Percentiles rank a stretch among this genome's conserved stretches.
Conservation (phyloP, 2,113 vertebrate genomes). For the Jacana jacana region DNA sequence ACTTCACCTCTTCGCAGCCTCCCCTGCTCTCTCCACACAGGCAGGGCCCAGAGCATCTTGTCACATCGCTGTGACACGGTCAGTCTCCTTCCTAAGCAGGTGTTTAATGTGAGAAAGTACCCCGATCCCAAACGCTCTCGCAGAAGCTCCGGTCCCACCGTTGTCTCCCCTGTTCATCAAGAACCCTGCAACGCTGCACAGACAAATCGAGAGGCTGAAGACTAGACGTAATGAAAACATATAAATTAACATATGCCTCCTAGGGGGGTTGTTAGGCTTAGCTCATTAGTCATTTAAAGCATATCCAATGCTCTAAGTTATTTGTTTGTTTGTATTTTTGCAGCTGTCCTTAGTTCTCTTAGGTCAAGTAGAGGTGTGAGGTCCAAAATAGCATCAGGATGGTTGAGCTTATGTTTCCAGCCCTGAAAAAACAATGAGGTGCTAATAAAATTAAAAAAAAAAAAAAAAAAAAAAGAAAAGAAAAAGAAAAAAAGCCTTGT, state of each 20-base stretch:
- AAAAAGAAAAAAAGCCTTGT: background rate
- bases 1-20: background rate
- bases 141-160: background rate
- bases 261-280: constrained; percentile 12
- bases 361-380: constrained; percentile 64
- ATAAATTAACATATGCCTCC: constrained; percentile 55
- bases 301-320: constrained; percentile 35
- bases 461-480: background rate
- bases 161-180: background rate
- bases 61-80: rapidly evolving
- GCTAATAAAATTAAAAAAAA: constrained; percentile 39
- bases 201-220: background rate
- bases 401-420: constrained; percentile 53
- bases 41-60: background rate
- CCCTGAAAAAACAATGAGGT: constrained; percentile 68
- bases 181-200: background rate
- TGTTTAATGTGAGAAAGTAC: background rate
- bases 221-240: constrained; percentile 50
- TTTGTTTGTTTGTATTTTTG: constrained; percentile 73
- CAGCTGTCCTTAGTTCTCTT: constrained; percentile 67
- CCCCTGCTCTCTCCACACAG: background rate
- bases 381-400: constrained; percentile 58
- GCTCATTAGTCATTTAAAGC: constrained; percentile 55
- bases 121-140: background rate
- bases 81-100: background rate